Evolutionary conservation across 2,888 invertebrate species (phyloP).

Genomic region (Cenopis cana): DNA sequence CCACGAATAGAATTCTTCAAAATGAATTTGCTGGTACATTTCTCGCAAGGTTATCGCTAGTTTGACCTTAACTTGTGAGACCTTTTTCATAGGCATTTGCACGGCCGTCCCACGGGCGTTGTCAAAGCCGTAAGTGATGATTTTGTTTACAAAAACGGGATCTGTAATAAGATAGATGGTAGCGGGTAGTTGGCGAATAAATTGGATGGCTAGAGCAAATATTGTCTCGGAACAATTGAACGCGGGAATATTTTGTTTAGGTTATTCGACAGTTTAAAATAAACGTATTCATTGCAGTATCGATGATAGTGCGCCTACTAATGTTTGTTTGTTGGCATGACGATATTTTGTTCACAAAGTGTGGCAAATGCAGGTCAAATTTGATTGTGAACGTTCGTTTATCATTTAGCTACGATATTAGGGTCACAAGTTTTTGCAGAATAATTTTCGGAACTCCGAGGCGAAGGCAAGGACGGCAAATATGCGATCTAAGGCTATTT

Average conservation of each 20-base stretch:
- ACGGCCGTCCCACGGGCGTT: conserved; percentile 47
- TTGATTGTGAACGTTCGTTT: no score
- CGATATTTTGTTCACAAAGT: neutral
- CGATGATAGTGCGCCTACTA: neutral
- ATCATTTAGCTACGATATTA: no score
- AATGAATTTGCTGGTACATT: conserved; percentile 12
- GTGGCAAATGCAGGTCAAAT: neutral
- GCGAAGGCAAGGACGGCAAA: no score
- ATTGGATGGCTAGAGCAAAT: conserved; percentile 34
- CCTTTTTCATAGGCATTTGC: conserved; percentile 33
- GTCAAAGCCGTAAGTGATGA: conserved; percentile 58
- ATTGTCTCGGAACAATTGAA: conserved; percentile 32
- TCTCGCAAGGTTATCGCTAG: conserved; percentile 14
- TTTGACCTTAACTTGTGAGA: conserved; percentile 28
- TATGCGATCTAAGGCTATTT: no score
- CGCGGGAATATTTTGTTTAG: conserved; percentile 13
- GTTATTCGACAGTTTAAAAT: conserved; percentile 10
- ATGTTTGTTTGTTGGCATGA: neutral
- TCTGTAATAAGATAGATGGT: conserved; percentile 52
- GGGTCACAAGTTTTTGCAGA: no score
- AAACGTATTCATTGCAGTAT: conserved; percentile 1
- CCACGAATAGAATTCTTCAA: conserved; percentile 5
- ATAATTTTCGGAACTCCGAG: no score
- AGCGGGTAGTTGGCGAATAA: conserved; percentile 44
- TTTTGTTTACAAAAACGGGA: conserved; percentile 56